Evolutionary conservation across 2,888 invertebrate genomes (phyloP).

Genomic region (Drosophila tripunctata): DNA sequence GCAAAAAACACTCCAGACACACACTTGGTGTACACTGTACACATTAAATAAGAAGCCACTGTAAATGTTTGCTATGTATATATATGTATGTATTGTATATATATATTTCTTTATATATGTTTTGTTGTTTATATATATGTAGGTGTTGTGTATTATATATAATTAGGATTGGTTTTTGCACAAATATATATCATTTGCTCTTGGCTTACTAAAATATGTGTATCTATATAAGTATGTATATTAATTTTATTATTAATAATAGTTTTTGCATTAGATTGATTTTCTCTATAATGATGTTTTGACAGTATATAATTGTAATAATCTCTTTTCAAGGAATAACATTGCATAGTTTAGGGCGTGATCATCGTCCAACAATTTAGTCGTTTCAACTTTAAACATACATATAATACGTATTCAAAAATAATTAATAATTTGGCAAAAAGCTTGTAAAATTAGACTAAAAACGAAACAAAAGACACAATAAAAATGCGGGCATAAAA

Average conservation of each 20-base stretch:
- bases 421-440: conserved; percentile 79
- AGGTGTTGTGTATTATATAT: conserved; percentile 60
- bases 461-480: conserved; percentile 54
- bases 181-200: conserved; percentile 56
- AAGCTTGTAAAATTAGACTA: conserved; percentile 78
- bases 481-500: conserved; percentile 27
- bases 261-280: conserved; percentile 45
- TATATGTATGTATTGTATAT: conserved; percentile 47
- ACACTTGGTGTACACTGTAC: not conserved
- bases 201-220: conserved; percentile 76
- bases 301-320: conserved; percentile 69
- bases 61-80: conserved; percentile 40
- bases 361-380: conserved; percentile 69
- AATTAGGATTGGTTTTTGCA: conserved; percentile 68
- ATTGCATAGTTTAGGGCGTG: conserved; percentile 74
- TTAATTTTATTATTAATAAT: conserved; percentile 43
- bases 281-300: conserved; percentile 45
- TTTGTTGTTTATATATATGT: conserved; percentile 37
- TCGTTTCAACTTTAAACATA: conserved; percentile 72
- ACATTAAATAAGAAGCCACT: conserved; percentile 26
- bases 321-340: conserved; percentile 81
- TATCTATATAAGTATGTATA: conserved; percentile 35
- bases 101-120: conserved; percentile 40
- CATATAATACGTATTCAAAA: conserved; percentile 62
- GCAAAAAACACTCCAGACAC: too few relatives aligned